Base-by-base conservation (phyloP, 2,888 invertebrate species). In the Portevinia maculata region DNA sequence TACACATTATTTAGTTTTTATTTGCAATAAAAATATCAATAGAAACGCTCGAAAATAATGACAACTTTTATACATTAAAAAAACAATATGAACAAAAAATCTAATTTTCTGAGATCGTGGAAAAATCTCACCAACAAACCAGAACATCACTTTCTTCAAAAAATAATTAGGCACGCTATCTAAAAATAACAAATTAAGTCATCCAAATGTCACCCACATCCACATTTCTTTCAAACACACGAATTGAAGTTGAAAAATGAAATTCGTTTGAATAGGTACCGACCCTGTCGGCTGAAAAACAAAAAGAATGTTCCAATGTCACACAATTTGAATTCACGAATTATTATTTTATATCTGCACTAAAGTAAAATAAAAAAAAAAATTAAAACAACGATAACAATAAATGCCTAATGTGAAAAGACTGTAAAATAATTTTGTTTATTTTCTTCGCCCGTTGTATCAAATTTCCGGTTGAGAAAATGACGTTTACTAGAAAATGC, bases 181-280 rank as follows among this genome's bases (percentile, higher is more conserved):
- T 87, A 88, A 85, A 88, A 88, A 88, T 89, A 88, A 55, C 65
- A 39, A 79, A 86, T 88, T 87, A 89, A 87, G 87, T 88, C 88
- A 89, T 87, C 84, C 84, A 81, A 69, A 67, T 46, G 50, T 70
- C 84, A 85, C 79, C 78, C 84, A 87, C 84, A 78, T 71, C 9
- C 39, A 55, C 30, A 15, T 5, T 15, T 44, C n/a, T 55, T 34
- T 37, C 1, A 57, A 48, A 28, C 48, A 57, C 24, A 21, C 17
- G n/a, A 55, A 15, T 48, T 32, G 11, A 21, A 52, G 19, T 65
- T 9, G 28, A 46, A 19, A 52, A 28, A 62, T 24, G 50, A 64
- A 50, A 62, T 13, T 39, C 41, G n/a, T 6, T 15, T 41, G 13
- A 8, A 19, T 17, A 37, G 7, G 9, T 60, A 13, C 64, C 15